Conservation (phyloP, 2,113 vertebrate species). For the Syrrhaptes paradoxus region DNA sequence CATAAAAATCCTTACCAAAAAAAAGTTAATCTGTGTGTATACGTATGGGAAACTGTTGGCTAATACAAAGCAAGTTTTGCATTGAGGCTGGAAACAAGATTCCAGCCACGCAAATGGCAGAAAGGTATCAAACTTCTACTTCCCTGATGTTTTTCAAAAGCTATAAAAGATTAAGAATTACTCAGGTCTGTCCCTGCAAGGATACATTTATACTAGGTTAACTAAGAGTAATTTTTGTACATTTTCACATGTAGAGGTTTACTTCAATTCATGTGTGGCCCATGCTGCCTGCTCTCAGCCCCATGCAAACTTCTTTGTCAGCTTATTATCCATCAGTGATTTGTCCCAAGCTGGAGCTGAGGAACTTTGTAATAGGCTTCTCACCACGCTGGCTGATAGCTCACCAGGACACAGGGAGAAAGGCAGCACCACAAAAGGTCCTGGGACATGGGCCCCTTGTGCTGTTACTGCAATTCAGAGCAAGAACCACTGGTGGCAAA, state of each 20-base stretch:
- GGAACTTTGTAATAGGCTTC: neutral
- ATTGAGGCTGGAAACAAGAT: neutral
- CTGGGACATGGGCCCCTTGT: neutral
- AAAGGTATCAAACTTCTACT: neutral
- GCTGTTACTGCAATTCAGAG: neutral
- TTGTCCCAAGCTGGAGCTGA: neutral
- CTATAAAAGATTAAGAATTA: neutral
- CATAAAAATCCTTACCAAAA: neutral
- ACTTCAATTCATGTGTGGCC: neutral
- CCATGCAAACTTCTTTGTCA: neutral
- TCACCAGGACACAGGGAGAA: neutral
- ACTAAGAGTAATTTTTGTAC: neutral
- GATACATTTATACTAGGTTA: neutral
- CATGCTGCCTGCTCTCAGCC: neutral
- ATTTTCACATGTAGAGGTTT: neutral
- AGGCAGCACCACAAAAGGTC: neutral
- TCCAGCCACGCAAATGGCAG: neutral
- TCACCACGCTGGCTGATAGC: neutral
- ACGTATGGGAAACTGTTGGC: neutral
- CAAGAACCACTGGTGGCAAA: neutral
- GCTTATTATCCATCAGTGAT: neutral
- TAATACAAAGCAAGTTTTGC: neutral
- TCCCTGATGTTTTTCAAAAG: neutral
- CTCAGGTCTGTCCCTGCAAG: neutral
- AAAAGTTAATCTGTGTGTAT: neutral